Evolutionary conservation across 2,113 vertebrate species (phyloP).

Genomic region (Erythrocercus mccallii): DNA sequence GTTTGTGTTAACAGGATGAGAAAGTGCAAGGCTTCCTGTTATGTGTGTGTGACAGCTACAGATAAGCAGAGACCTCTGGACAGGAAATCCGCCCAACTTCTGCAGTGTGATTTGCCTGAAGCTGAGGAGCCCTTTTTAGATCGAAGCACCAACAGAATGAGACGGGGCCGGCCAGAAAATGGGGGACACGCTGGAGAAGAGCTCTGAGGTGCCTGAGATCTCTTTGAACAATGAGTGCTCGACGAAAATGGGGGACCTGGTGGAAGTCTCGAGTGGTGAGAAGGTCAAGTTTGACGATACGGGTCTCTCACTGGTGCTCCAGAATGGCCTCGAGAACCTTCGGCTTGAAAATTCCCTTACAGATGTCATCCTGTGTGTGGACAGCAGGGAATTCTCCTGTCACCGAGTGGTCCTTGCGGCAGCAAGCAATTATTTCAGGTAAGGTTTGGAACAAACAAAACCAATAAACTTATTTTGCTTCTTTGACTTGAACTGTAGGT

Average conservation of each 20-base stretch:
- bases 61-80: slow-evolving; percentile 79
- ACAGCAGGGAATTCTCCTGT: slow-evolving; percentile 86
- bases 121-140: slow-evolving; percentile 64
- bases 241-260: slow-evolving; percentile 59
- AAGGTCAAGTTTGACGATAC: slow-evolving; percentile 83
- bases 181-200: slow-evolving; percentile 84
- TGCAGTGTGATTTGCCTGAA: slow-evolving; percentile 69
- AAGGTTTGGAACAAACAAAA: slow-evolving; percentile 23
- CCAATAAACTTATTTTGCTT: not conserved
- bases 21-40: slow-evolving; percentile 87
- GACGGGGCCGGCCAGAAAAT: slow-evolving; percentile 69
- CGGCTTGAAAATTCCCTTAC: slow-evolving; percentile 88
- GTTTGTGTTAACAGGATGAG: slow-evolving; percentile 81
- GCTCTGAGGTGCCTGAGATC: slow-evolving; percentile 71
- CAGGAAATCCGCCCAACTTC: slow-evolving; percentile 82
- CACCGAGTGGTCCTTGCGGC: slow-evolving; percentile 92
- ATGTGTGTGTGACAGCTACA: slow-evolving; percentile 79
- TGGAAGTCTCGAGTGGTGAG: slow-evolving; percentile 69
- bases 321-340: slow-evolving; percentile 88
- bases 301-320: slow-evolving; percentile 84
- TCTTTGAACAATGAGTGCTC: slow-evolving; percentile 55
- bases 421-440: slow-evolving; percentile 98
- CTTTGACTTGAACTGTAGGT: not conserved
- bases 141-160: slow-evolving; percentile 56
- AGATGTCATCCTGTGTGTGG: slow-evolving; percentile 85